Conservation (phyloP, 2,888 invertebrate species). For the Drosophila subquinaria region DNA sequence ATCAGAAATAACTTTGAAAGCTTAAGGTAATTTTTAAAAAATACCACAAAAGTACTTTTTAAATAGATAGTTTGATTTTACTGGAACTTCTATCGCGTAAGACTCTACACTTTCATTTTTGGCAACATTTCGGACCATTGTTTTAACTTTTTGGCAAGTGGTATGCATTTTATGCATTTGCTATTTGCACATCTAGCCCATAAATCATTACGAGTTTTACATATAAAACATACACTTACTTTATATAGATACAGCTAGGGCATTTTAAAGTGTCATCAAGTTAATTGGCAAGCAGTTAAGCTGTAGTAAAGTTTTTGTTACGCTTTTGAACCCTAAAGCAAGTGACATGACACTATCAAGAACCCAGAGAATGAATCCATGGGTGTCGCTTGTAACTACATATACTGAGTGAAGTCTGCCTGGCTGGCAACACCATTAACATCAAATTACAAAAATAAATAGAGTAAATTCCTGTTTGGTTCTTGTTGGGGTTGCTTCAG, state of each 20-base stretch:
- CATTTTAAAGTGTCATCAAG: conserved; percentile 65
- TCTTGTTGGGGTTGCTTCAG: conserved; percentile 16
- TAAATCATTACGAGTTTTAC: conserved; percentile 49
- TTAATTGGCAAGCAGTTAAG: conserved; percentile 57
- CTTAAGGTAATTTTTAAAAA: neutral
- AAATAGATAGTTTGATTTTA: neutral
- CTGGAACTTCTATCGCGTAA: neutral
- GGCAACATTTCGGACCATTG: conserved; percentile 24
- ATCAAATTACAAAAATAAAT: conserved; percentile 75
- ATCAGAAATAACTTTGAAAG: neutral
- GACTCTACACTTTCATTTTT: conserved; percentile 29
- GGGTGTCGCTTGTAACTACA: conserved; percentile 23
- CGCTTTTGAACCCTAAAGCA: conserved; percentile 27
- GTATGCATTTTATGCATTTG: conserved; percentile 32
- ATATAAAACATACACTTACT: conserved; percentile 14
- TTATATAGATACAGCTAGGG: conserved; percentile 8
- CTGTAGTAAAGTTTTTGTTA: conserved; percentile 30
- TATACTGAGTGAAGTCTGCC: neutral
- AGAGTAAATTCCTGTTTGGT: conserved; percentile 52
- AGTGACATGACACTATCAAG: conserved; percentile 19
- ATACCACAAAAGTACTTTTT: neutral
- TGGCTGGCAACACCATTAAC: conserved; percentile 62
- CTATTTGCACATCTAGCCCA: conserved; percentile 37
- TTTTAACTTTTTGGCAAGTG: conserved; percentile 49
- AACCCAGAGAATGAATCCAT: conserved; percentile 1